Evolutionary conservation across 2,113 vertebrate genomes (phyloP).

Genomic region (Zosterops japonicus): DNA sequence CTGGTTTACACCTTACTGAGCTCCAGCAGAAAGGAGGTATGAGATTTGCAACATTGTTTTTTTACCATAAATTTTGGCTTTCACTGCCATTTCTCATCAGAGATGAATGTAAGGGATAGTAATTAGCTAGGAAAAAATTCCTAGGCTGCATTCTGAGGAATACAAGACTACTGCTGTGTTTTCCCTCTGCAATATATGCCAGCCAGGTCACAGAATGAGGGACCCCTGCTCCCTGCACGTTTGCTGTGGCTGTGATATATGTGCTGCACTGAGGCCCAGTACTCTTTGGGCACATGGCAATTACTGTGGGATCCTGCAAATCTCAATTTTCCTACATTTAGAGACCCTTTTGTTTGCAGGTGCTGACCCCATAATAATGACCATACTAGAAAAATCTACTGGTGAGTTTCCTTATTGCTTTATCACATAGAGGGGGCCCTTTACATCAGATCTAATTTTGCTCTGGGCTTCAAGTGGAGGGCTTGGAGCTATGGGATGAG

Average conservation of each 20-base stretch:
- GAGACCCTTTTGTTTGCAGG: not conserved
- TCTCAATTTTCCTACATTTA: not conserved
- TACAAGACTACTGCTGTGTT: not conserved
- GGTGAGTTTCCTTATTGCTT: not conserved
- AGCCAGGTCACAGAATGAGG: not conserved
- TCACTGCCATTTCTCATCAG: not conserved
- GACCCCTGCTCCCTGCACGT: rapidly evolving
- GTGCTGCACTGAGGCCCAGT: not conserved
- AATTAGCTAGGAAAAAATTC: not conserved
- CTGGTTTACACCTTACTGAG: not conserved
- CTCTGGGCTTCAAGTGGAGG: not conserved
- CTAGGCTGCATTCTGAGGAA: not conserved
- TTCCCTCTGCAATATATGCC: not conserved
- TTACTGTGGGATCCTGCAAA: not conserved
- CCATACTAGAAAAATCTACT: not conserved
- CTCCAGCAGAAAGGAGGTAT: not conserved
- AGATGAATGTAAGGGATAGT: too few relatives aligned
- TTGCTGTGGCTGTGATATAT: not conserved
- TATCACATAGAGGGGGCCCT: not conserved
- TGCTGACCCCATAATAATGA: not conserved
- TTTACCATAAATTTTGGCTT: not conserved
- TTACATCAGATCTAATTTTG: not conserved
- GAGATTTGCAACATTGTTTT: not conserved
- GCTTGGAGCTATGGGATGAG: not conserved
- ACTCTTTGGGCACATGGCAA: too few relatives aligned